Conservation (phyloP, 2,113 vertebrate genomes). For the Narcine bancroftii region DNA sequence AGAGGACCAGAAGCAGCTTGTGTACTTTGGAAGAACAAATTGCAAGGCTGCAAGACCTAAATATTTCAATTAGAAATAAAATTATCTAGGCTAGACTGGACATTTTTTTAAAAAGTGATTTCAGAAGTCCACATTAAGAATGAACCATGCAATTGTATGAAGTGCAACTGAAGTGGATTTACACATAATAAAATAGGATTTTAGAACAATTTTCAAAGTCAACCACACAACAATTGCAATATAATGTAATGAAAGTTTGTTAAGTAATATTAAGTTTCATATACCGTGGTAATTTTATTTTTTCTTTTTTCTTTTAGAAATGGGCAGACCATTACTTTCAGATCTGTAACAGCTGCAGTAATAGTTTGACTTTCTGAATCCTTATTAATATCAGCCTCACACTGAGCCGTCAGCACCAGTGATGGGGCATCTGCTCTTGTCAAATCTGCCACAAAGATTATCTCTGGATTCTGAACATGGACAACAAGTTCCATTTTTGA, state of each 20-base stretch:
- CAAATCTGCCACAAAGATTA: slow-evolving; percentile 93
- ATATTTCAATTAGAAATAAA: not conserved
- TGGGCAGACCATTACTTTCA: slow-evolving; percentile 83
- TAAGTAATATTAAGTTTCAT: slow-evolving; percentile 41
- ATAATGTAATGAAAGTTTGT: not conserved
- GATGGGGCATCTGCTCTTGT: slow-evolving; percentile 80
- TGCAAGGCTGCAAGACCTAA: slow-evolving; percentile 80
- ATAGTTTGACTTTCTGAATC: slow-evolving; percentile 59
- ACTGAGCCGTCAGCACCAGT: slow-evolving; percentile 81
- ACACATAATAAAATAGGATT: not conserved
- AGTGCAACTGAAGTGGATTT: not conserved
- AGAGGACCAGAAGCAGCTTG: slow-evolving; percentile 62
- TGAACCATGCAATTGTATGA: not conserved
- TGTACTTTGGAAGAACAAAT: slow-evolving; percentile 72
- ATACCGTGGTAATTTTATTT: slow-evolving; percentile 73
- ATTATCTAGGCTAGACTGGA: not conserved
- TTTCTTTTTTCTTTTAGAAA: slow-evolving; percentile 74
- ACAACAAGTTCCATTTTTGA: slow-evolving; percentile 75
- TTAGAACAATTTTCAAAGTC: not conserved
- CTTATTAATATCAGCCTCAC: slow-evolving; percentile 70
- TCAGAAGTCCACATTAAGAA: not conserved
- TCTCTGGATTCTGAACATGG: slow-evolving; percentile 81
- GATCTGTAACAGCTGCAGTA: slow-evolving; percentile 74
- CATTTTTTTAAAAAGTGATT: not conserved
- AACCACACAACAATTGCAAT: not conserved